A percentile compares a stretch with the other conserved stretches of the same genome.
These are phyloP conservation scores for Nomia melanderi DNA, from an alignment of 1,140 invertebrate species.

Conservation along the genomic window DNA sequence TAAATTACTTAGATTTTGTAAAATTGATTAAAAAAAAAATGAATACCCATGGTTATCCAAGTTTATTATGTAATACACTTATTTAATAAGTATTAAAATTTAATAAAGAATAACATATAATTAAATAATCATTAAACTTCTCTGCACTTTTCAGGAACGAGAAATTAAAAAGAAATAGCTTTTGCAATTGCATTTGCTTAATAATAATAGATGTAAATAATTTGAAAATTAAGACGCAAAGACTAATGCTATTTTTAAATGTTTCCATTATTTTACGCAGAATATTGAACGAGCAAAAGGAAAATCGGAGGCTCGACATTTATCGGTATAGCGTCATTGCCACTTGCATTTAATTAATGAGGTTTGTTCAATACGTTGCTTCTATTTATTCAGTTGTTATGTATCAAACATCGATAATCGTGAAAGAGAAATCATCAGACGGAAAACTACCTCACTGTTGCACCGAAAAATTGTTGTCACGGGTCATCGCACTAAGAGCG, in stretches of 20 bases:
- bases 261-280: neutral
- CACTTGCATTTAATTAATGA: neutral
- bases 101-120: too few species aligned
- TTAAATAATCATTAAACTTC: too few species aligned
- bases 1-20: too few species aligned
- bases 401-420: neutral
- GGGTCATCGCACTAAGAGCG: slow-evolving; percentile 5
- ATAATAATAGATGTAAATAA: too few species aligned
- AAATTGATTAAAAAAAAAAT: too few species aligned
- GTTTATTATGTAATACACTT: too few species aligned
- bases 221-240: neutral
- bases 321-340: neutral
- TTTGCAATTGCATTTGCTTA: too few species aligned
- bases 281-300: neutral
- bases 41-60: too few species aligned
- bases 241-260: neutral
- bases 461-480: neutral
- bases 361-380: neutral
- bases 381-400: neutral
- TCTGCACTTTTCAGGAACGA: too few species aligned
- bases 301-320: neutral
- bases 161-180: too few species aligned
- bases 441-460: neutral
- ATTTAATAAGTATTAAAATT: too few species aligned
- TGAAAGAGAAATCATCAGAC: neutral